These are phyloP conservation scores for Chamaetylas fuelleborni DNA, from an alignment of 2,113 vertebrate species.

Conservation along the genomic window DNA sequence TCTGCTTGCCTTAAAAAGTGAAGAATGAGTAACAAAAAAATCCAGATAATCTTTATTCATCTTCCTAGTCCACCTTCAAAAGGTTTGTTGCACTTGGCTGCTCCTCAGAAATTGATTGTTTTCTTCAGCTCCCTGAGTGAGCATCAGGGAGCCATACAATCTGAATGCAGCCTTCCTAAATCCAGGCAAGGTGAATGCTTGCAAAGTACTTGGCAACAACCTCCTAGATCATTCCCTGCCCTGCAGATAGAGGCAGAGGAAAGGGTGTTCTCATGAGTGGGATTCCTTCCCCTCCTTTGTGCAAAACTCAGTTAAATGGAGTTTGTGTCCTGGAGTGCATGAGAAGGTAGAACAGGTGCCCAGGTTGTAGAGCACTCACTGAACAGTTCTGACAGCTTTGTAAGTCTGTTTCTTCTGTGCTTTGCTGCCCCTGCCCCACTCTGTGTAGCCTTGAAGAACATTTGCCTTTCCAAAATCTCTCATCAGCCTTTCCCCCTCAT, in stretches of 20 bases:
- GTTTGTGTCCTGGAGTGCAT: neutral
- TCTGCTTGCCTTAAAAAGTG: constrained; percentile 44
- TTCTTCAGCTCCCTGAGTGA: neutral
- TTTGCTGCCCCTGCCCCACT: neutral
- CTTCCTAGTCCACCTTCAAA: neutral
- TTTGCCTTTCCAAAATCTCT: neutral
- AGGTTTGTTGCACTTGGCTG: neutral
- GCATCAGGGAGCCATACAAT: neutral
- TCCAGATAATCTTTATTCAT: neutral
- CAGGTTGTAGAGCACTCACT: neutral
- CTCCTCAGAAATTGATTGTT: neutral
- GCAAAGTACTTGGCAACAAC: neutral
- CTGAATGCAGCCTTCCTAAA: neutral
- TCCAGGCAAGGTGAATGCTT: neutral
- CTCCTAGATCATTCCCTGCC: neutral
- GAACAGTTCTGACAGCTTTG: neutral
- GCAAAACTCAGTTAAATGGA: neutral
- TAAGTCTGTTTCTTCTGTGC: neutral
- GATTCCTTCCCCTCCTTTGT: neutral
- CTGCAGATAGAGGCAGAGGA: neutral
- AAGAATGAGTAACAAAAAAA: constrained; percentile 7
- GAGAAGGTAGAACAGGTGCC: neutral
- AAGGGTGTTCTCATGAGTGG: neutral
- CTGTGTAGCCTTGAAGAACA: neutral
- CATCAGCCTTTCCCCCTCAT: neutral